Evolutionary conservation across 2,888 invertebrate species (phyloP).

Genomic region (Caradrina kadenii): DNA sequence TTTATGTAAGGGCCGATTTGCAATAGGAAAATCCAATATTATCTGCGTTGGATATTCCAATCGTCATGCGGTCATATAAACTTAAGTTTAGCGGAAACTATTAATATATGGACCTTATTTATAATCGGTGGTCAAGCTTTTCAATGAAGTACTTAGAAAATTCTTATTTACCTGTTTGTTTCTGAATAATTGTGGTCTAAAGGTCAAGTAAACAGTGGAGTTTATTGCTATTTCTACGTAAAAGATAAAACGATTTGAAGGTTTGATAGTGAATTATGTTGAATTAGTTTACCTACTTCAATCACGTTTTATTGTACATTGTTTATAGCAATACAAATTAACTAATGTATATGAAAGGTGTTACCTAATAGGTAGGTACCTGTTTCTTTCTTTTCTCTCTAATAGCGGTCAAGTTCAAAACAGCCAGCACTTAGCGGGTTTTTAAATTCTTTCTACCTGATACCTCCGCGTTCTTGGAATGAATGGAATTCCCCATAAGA

Average conservation of each 20-base stretch:
- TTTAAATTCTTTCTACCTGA: conserved; percentile 56
- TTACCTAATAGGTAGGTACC: neutral
- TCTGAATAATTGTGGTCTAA: conserved; percentile 9
- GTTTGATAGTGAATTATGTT: neutral
- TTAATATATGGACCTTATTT: neutral
- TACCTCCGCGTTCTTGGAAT: conserved; percentile 53
- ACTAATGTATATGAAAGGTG: neutral
- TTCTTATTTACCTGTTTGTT: neutral
- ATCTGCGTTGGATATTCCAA: conserved; percentile 8
- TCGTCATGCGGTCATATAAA: neutral
- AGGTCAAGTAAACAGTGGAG: neutral
- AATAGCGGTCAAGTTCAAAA: conserved; percentile 10
- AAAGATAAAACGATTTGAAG: conserved; percentile 6
- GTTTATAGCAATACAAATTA: neutral
- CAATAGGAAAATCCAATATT: conserved; percentile 8
- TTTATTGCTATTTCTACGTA: conserved; percentile 26
- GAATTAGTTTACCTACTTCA: neutral
- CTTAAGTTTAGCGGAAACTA: conserved; percentile 16
- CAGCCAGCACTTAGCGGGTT: conserved; percentile 25
- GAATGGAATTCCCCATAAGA: conserved; percentile 40
- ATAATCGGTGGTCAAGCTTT: neutral
- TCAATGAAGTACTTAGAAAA: neutral
- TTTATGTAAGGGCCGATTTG: neutral
- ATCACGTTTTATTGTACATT: conserved; percentile 1
- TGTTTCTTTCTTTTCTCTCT: conserved; percentile 11